Evolutionary conservation across 2,888 invertebrate species (phyloP).

Genomic region (Lycocerus yunnanus): DNA sequence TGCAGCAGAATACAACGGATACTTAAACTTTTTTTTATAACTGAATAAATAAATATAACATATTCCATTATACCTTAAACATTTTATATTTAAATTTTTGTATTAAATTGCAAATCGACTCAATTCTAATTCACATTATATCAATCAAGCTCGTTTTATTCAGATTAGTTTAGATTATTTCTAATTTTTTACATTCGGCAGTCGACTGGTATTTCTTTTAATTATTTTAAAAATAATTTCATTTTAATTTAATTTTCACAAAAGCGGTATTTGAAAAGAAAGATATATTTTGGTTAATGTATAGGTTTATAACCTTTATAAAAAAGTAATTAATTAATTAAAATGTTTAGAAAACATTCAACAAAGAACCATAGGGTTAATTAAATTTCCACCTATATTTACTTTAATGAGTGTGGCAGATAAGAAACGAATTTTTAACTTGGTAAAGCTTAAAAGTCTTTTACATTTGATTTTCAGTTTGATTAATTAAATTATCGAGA

Average conservation of each 20-base stretch:
- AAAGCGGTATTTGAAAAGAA: background rate
- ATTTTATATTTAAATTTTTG: background rate
- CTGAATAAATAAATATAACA: background rate
- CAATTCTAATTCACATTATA: background rate
- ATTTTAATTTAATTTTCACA: too few species aligned
- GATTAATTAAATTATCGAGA: slow-evolving; percentile 16
- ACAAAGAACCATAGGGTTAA: background rate
- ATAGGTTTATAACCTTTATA: background rate
- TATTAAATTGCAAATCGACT: background rate
- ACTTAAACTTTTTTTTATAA: background rate
- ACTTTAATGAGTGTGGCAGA: background rate
- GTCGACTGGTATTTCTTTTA: too few species aligned
- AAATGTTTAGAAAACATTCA: background rate
- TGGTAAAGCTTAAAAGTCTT: slow-evolving; percentile 8
- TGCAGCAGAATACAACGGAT: background rate
- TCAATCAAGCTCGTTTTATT: background rate
- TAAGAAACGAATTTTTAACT: slow-evolving; percentile 8
- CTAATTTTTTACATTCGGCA: background rate
- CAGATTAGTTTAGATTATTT: background rate
- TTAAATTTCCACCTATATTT: background rate
- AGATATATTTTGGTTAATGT: background rate
- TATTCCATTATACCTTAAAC: background rate
- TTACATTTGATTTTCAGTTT: slow-evolving; percentile 4
- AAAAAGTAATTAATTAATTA: background rate
- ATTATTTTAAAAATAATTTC: too few species aligned